Conservation (phyloP, 1,140 invertebrate genomes). For the Brachionus koreanus region DNA sequence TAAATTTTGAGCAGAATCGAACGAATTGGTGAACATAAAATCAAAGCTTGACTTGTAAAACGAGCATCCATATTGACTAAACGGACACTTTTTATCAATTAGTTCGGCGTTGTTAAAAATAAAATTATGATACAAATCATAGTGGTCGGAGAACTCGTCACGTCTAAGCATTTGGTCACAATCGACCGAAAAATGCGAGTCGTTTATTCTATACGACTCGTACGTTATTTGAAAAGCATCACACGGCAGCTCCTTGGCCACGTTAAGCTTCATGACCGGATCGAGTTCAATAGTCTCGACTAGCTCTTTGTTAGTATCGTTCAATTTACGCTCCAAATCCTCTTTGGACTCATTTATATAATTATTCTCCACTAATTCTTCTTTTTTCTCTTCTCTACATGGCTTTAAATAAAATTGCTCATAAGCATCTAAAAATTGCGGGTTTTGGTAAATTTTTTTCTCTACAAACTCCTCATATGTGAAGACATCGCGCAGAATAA, state of each 20-base stretch:
- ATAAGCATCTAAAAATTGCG: background rate
- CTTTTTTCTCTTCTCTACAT: background rate
- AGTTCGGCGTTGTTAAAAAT: background rate
- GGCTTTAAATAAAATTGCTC: slow-evolving; percentile 11
- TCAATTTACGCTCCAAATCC: background rate
- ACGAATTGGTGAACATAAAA: slow-evolving; percentile 4
- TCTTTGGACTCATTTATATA: background rate
- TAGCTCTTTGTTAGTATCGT: background rate
- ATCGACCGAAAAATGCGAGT: background rate
- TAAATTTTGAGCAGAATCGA: background rate
- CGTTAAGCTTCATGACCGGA: background rate
- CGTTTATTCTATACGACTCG: slow-evolving; percentile 29
- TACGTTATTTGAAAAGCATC: slow-evolving; percentile 28
- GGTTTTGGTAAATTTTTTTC: background rate
- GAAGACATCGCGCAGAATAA: background rate
- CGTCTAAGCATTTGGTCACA: background rate
- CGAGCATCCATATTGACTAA: slow-evolving; percentile 6
- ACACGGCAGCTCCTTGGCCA: slow-evolving; percentile 36
- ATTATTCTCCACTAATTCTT: background rate
- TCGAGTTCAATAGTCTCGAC: background rate
- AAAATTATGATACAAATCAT: slow-evolving; percentile 37
- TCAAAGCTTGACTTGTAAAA: background rate
- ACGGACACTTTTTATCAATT: slow-evolving; percentile 8
- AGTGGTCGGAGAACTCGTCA: slow-evolving; percentile 12
- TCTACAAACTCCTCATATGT: slow-evolving; percentile 20